Conservation (phyloP, 2,888 invertebrate species). For the Artemia sinica region DNA sequence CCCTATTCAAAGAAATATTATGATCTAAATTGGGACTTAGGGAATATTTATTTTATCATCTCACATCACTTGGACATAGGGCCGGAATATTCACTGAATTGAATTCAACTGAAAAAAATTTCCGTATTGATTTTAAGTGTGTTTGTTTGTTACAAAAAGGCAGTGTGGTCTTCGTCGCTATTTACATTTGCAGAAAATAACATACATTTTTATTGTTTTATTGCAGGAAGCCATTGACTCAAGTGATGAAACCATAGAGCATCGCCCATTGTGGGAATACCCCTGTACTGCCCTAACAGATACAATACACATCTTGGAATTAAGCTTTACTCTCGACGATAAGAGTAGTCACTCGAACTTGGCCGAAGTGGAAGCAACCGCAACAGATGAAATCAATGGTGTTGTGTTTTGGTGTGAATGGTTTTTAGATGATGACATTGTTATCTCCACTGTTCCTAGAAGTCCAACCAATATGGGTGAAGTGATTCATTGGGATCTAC, state of each 20-base stretch:
- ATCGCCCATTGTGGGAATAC: conserved; percentile 94
- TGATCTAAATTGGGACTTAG: too few relatives aligned
- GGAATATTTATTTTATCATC: too few relatives aligned
- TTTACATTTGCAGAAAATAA: too few relatives aligned
- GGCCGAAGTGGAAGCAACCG: not conserved
- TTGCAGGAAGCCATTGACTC: conserved; percentile 39
- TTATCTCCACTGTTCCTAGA: conserved; percentile 39
- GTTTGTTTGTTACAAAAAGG: too few relatives aligned
- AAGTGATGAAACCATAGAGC: conserved; percentile 64
- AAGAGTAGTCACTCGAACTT: conserved; percentile 9
- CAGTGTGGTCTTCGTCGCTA: too few relatives aligned
- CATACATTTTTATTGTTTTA: too few relatives aligned
- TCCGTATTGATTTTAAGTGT: too few relatives aligned
- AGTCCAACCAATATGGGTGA: conserved; percentile 35
- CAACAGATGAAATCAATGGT: conserved; percentile 51
- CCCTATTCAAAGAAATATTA: too few relatives aligned
- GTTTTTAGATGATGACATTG: conserved; percentile 41
- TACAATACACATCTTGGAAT: conserved; percentile 27
- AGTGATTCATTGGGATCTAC: conserved; percentile 56
- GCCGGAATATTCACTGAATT: too few relatives aligned
- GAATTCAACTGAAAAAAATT: too few relatives aligned
- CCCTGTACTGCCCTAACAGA: conserved; percentile 50
- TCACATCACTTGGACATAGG: too few relatives aligned
- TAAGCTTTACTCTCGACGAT: not conserved
- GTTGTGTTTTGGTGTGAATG: conserved; percentile 75